These are phyloP conservation scores for Diceros bicornis DNA, from an alignment of 2,797 vertebrate genomes.

Conservation along the genomic window DNA sequence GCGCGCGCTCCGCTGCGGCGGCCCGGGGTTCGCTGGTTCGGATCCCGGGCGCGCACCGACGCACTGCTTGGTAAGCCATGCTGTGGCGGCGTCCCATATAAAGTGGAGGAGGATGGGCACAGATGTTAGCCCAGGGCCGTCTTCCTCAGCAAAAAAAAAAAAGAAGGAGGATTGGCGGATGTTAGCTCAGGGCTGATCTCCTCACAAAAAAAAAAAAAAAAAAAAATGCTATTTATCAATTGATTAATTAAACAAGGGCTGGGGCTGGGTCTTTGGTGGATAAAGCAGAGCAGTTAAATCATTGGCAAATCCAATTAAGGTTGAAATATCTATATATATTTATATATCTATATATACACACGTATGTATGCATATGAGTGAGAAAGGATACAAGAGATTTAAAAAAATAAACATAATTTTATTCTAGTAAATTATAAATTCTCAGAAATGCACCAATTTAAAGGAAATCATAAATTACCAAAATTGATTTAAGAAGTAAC, in stretches of 20 bases:
- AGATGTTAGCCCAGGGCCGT: too few species aligned
- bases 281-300: not conserved
- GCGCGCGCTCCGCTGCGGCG: too few species aligned
- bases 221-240: not conserved
- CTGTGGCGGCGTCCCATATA: too few species aligned
- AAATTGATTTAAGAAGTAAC: slow-evolving; percentile 18
- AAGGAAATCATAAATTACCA: not conserved
- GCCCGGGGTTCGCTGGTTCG: too few species aligned
- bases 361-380: not conserved
- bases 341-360: not conserved
- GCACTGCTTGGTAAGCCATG: too few species aligned
- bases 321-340: not conserved
- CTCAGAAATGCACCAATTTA: not conserved
- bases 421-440: not conserved
- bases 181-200: too few species aligned
- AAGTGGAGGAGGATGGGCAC: too few species aligned
- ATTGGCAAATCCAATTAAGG: not conserved
- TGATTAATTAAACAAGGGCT: not conserved
- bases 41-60: too few species aligned
- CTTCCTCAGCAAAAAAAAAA: too few species aligned
- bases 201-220: not conserved
- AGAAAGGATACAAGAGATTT: not conserved
- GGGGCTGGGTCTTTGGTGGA: not conserved
- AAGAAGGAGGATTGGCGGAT: too few species aligned
- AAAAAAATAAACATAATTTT: not conserved